phyloP scores from a whole-genome alignment of 2,113 vertebrate genomes.

The Lasiurus borealis region DNA sequence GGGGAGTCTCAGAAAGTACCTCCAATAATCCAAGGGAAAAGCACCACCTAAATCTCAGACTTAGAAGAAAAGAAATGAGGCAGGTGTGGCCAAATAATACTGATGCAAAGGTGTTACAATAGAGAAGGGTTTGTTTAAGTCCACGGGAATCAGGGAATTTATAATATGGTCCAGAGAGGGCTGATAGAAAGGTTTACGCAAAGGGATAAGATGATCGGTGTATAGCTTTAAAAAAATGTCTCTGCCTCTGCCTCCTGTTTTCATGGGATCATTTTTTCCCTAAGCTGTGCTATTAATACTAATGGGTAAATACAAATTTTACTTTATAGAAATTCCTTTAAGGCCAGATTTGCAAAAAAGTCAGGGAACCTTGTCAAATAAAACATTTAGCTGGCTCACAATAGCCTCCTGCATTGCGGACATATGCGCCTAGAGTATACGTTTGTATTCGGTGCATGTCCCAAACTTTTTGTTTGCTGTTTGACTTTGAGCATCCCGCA shows the following conservation, averaged over 20 bases:
- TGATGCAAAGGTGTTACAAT: neutral
- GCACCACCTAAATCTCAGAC: neutral
- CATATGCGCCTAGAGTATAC: neutral
- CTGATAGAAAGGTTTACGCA: neutral
- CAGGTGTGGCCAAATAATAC: neutral
- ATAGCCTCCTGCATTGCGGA: neutral
- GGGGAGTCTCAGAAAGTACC: neutral
- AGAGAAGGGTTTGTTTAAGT: neutral
- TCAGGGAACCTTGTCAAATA: slow-evolving; percentile 3
- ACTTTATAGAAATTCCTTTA: slow-evolving; percentile 52
- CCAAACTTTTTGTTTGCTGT: slow-evolving; percentile 1
- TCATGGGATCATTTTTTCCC: neutral
- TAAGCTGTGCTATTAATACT: slow-evolving; percentile 14
- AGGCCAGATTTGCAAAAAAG: slow-evolving; percentile 48
- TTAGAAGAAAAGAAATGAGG: neutral
- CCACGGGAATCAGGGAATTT: neutral
- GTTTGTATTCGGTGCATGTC: neutral
- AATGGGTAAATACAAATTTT: slow-evolving; percentile 55
- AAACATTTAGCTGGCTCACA: neutral
- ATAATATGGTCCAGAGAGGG: neutral
- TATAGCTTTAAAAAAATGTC: slow-evolving; percentile 41
- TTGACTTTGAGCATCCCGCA: slow-evolving; percentile 45
- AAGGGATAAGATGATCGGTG: neutral
- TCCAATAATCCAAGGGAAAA: neutral
- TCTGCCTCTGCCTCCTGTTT: slow-evolving; percentile 28